Base-by-base conservation (phyloP, 2,888 invertebrate genomes). In the Poecilus cupreus region DNA sequence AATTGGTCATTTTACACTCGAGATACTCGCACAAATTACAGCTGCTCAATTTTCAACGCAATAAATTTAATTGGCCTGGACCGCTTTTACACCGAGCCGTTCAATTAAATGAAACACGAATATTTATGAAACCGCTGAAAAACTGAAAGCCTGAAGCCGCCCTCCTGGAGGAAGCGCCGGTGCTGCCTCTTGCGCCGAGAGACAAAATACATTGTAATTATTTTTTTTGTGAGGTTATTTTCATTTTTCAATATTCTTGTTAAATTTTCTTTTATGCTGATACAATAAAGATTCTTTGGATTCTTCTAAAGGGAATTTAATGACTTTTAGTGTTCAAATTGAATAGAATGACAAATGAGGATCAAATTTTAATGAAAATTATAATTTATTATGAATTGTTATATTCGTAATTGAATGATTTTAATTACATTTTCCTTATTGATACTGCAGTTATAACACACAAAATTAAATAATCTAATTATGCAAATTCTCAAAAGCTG, bases 1-100 rank as follows among this genome's bases (percentile, higher is more conserved):
- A 81, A 81, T 81, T 81, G 81, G 81, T 81, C 81, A 81, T 81
- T 81, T 81, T 81, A 81, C 81, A 81, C 74, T 81, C 64, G 81
- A 75, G 75, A 75, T 74, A 20, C 32, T 79, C 64, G 81, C 75
- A 54, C 74, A 75, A 74, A 81, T 81, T 81, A 75, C 80, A 75
- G 75, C 64, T 81, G 75, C 81, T 75, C 75, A 75, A 81, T 81
- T 81, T 81, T 81, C 81, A 81, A 22, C 81, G 81, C 81, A 81
- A 81, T 81, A 81, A 81, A 81, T 74, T 81, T 81, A 60, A 81
- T 81, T 81, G 46, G 54, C 37, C 80, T 51, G 22, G 26, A 24
- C 75, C 49, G 60, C 60, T 75, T 80, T 57, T 80, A 75, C 75
- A 64, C 60, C 49, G 49, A 13, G 26, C 8, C 64, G 81, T 81